Base-by-base conservation (phyloP, 2,113 vertebrate species). In the Labeo rohita region DNA sequence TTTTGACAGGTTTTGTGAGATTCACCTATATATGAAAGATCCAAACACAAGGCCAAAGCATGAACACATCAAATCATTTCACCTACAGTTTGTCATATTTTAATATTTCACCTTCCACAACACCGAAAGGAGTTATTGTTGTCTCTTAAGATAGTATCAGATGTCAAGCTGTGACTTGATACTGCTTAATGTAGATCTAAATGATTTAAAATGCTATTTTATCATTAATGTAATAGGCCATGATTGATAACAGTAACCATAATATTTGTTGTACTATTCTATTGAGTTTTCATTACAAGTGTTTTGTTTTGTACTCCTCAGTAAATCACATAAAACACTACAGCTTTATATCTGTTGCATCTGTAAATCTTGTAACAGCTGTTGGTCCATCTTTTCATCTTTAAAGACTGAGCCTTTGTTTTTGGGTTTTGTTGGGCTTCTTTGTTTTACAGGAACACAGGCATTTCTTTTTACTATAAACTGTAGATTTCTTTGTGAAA, bases 401-500 rank as follows among this genome's bases (percentile, higher is more conserved):
- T 13, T 34, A 13, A 43, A 39, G 8, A 72, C 8, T 34, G 13
- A 56, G 47, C 59, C 47, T 59, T 86, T 65, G 80, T 65, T 15
- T 15, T 28, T 13, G 21, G 50, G 73, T 77, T 66, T 56, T 39
- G 18, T n/a, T 77, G 72, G 23, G 47, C 63, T 85, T 84, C 12
- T 39, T 59, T 54, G 45, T 80, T 72, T n/a, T 45, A 36, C 54
- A 56, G 54, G 23, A 80, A 70, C 49, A 82, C 21, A 70, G 18
- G 18, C 65, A 34, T 82, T 82, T 65, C 43, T 74, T 49, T 28
- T 61, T 12, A 66, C 59, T 73, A 72, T 80, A 36, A 61, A 43
- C 77, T 80, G 54, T 45, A 59, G 76, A 79, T 75, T 45, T 73
- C 45, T 84, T 28, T 23, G 16, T 43, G 61, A 18, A 80, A 77